These are phyloP conservation scores for Caenorhabditis afra DNA, from an alignment of 2,888 invertebrate genomes.

Conservation along the genomic window DNA sequence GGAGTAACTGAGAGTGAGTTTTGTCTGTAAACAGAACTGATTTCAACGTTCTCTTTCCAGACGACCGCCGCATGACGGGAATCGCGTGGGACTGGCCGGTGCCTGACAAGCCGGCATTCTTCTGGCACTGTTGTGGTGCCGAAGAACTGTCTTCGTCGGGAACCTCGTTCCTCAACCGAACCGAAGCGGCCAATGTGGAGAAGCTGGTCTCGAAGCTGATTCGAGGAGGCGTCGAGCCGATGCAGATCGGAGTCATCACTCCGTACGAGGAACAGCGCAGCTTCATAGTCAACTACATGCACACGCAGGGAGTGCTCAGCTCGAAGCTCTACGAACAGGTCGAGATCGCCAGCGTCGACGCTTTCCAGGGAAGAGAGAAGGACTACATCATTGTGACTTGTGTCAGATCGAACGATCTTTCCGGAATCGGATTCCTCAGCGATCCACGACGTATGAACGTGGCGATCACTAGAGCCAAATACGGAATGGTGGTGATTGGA, in stretches of 20 bases:
- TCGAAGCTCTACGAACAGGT: slow-evolving; percentile 95
- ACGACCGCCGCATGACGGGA: slow-evolving; percentile 90
- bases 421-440: slow-evolving; percentile 98
- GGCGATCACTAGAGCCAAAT: slow-evolving; percentile 94
- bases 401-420: slow-evolving; percentile 97
- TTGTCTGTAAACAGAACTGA: no score
- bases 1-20: slow-evolving; percentile 90
- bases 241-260: slow-evolving; percentile 96
- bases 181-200: slow-evolving; percentile 98
- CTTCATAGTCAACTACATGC: slow-evolving; percentile 93
- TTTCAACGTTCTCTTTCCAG: slow-evolving; percentile 81
- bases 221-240: slow-evolving; percentile 92
- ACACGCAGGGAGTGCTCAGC: slow-evolving; percentile 96
- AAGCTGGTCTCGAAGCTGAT: slow-evolving; percentile 90
- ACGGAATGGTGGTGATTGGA: slow-evolving; percentile 90
- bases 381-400: slow-evolving; percentile 99
- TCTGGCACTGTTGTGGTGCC: slow-evolving; percentile 94
- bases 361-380: slow-evolving; percentile 89
- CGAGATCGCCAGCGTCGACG: slow-evolving; percentile 99
- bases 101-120: slow-evolving; percentile 97
- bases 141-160: slow-evolving; percentile 99
- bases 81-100: slow-evolving; percentile 99
- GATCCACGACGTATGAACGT: slow-evolving; percentile 98
- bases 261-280: slow-evolving; percentile 94
- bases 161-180: slow-evolving; percentile 96